phyloP scores from a whole-genome alignment of 2,888 invertebrate genomes.

The Limnephilus marmoratus region DNA sequence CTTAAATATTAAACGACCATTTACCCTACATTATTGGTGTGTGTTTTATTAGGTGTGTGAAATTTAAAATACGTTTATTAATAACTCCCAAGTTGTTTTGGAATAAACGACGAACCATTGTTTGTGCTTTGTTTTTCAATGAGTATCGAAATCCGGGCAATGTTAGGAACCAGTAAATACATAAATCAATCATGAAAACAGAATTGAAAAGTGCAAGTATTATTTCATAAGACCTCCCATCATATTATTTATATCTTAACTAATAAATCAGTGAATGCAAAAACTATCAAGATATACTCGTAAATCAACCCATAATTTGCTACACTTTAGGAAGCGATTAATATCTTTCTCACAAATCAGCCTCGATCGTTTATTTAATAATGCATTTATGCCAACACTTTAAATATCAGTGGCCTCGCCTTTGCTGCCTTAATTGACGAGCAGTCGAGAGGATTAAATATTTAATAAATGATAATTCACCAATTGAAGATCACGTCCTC shows the following conservation, averaged over 20 bases:
- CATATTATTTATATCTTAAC: background rate
- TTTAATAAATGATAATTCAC: background rate
- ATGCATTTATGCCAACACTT: background rate
- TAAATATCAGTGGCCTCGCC: background rate
- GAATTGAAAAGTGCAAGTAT: background rate
- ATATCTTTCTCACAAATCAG: background rate
- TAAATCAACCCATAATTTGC: background rate
- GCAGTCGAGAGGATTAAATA: background rate
- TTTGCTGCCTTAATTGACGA: background rate
- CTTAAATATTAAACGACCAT: too few species aligned
- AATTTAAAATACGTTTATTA: too few species aligned
- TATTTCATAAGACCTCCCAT: background rate
- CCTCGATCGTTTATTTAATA: background rate
- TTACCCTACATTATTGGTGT: too few species aligned
- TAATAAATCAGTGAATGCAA: background rate
- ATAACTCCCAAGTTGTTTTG: too few species aligned
- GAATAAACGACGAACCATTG: too few species aligned
- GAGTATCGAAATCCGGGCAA: too few species aligned
- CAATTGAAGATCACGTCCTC: background rate
- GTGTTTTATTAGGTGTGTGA: too few species aligned
- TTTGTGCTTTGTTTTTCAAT: too few species aligned
- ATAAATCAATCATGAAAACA: background rate
- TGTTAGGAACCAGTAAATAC: background rate
- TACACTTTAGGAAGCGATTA: background rate
- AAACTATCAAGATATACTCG: background rate